These are phyloP conservation scores for Euzetes globulus DNA, from an alignment of 2,888 invertebrate genomes.

Conservation along the genomic window DNA sequence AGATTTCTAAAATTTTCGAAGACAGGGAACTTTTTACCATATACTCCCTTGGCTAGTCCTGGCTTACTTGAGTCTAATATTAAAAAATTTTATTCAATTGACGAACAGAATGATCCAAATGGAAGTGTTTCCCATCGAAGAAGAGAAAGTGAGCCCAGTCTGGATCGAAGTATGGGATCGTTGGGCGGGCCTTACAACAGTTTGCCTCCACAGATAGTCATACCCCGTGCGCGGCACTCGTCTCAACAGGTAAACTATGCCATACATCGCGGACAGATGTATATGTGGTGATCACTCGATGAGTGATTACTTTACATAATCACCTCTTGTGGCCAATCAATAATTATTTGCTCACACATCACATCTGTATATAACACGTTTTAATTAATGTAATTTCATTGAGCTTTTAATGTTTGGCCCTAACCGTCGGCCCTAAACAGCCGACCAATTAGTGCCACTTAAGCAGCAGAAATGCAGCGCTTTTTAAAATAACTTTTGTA, in stretches of 20 bases:
- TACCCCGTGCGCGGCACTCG: conserved; percentile 37
- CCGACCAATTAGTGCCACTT: conserved; percentile 27
- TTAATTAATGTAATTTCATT: conserved; percentile 22
- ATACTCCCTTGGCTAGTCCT: too few relatives aligned
- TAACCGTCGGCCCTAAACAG: conserved; percentile 1
- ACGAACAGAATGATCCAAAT: conserved; percentile 37
- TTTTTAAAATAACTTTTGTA: conserved; percentile 24
- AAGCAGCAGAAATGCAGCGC: conserved; percentile 29
- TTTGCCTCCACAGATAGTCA: conserved; percentile 39
- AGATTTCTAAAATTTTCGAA: too few relatives aligned
- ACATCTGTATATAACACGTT: conserved; percentile 27
- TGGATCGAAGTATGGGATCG: conserved; percentile 34
- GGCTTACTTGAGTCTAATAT: too few relatives aligned
- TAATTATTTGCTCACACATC: conserved; percentile 32
- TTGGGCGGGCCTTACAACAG: conserved; percentile 28
- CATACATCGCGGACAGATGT: conserved; percentile 42
- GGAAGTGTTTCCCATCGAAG: conserved; percentile 34
- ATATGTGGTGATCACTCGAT: conserved; percentile 40
- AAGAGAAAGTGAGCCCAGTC: conserved; percentile 30
- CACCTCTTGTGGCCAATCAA: conserved; percentile 27
- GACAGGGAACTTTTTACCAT: too few relatives aligned
- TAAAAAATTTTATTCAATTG: too few relatives aligned
- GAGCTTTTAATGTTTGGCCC: conserved; percentile 31
- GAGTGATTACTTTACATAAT: not conserved
- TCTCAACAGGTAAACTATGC: conserved; percentile 41